Evolutionary conservation across 1,140 invertebrate species (phyloP).

Genomic region (Plectrocnemia conspersa): DNA sequence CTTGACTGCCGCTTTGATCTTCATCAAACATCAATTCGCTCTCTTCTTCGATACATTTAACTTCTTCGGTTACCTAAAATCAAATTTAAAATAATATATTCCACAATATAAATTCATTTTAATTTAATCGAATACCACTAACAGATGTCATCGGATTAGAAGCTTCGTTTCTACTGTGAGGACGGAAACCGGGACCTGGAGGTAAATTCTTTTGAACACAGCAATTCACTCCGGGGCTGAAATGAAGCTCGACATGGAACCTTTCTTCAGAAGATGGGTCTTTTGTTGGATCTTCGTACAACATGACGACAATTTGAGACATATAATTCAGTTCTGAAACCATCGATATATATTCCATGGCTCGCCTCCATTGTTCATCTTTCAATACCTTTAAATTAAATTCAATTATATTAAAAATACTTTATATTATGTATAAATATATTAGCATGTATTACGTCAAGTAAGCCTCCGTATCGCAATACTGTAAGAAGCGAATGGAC

Average conservation of each 20-base stretch:
- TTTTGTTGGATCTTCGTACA: conserved; percentile 98
- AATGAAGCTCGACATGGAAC: conserved; percentile 96
- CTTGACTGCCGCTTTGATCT: conserved; percentile 49
- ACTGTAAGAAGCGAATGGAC: conserved; percentile 97
- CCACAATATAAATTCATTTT: neutral
- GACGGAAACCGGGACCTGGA: conserved; percentile 87
- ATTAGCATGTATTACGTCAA: conserved; percentile 63
- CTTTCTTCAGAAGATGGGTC: conserved; percentile 83
- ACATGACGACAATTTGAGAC: conserved; percentile 98
- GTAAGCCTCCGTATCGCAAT: conserved; percentile 86
- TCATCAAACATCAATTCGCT: conserved; percentile 45
- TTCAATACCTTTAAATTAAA: conserved; percentile 64
- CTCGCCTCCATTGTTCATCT: conserved; percentile 97
- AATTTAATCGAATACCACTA: conserved; percentile 24
- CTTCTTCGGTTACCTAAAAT: conserved; percentile 43
- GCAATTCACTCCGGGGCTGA: conserved; percentile 95
- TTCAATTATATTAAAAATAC: neutral
- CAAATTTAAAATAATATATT: neutral
- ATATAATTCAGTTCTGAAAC: conserved; percentile 99
- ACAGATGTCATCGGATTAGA: conserved; percentile 52
- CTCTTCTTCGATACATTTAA: conserved; percentile 66
- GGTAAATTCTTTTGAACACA: conserved; percentile 92
- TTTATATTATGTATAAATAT: conserved; percentile 4
- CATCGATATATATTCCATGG: conserved; percentile 97
- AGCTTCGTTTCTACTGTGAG: conserved; percentile 81